Conservation (phyloP, 1,140 invertebrate genomes). For the Melipona quadrifasciata region DNA sequence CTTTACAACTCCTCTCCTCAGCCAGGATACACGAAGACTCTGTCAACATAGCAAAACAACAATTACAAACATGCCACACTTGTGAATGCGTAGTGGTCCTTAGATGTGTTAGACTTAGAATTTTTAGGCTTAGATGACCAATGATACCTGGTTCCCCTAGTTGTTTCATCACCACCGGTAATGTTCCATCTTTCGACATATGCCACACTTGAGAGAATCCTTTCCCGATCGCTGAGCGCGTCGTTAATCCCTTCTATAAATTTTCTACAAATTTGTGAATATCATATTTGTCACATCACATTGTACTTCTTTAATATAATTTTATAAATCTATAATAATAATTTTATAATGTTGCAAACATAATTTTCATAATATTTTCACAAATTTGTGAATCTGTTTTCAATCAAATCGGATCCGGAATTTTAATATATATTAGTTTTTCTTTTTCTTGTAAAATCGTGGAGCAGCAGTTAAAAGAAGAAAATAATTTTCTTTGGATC, state of each 20-base stretch:
- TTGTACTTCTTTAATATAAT: no score
- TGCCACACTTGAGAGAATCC: not conserved
- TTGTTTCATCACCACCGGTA: not conserved
- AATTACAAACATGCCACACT: constrained; percentile 45
- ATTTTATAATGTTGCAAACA: no score
- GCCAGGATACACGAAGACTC: not conserved
- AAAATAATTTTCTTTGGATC: not conserved
- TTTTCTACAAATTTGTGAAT: no score
- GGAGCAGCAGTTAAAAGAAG: not conserved
- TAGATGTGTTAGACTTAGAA: constrained; percentile 46
- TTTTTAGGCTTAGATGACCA: constrained; percentile 37
- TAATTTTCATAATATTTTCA: no score
- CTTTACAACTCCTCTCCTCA: not conserved
- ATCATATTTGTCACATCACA: no score
- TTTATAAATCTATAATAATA: no score
- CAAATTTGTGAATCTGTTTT: no score
- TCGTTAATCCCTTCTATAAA: not conserved
- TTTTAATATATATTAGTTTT: no score
- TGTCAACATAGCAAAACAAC: constrained; percentile 14
- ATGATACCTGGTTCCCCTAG: not conserved
- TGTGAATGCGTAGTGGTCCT: constrained; percentile 44
- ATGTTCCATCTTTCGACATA: not conserved
- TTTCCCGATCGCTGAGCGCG: constrained; percentile 1
- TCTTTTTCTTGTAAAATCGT: no score
- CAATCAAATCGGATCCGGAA: no score